Evolutionary conservation across 2,888 invertebrate species (phyloP).

Genomic region (Hipparchia semele): DNA sequence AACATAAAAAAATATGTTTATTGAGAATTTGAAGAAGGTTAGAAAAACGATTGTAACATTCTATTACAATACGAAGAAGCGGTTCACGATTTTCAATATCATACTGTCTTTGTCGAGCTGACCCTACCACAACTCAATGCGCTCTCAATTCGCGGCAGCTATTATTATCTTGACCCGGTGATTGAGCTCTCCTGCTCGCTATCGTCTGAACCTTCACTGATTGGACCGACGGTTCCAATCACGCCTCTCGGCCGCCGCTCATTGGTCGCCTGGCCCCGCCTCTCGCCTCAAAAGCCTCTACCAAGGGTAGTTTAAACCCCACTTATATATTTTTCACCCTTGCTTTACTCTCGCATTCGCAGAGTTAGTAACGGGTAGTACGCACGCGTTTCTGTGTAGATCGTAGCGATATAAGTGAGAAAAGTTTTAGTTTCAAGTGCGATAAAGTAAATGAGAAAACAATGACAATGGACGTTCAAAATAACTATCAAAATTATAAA

Average conservation of each 20-base stretch:
- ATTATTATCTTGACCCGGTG: constrained; percentile 82
- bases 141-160: constrained; percentile 81
- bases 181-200: constrained; percentile 79
- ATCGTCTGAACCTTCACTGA: constrained; percentile 56
- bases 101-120: constrained; percentile 71
- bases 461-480: constrained; percentile 89
- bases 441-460: constrained; percentile 71
- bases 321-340: constrained; percentile 83
- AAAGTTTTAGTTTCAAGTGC: constrained; percentile 73
- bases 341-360: constrained; percentile 76
- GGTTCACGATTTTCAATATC: constrained; percentile 66
- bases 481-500: constrained; percentile 77
- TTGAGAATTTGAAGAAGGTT: not conserved
- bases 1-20: too few relatives aligned
- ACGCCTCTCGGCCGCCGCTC: constrained; percentile 65
- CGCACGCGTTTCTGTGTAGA: constrained; percentile 68
- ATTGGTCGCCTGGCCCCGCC: constrained; percentile 74
- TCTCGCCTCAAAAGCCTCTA: constrained; percentile 67
- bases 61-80: constrained; percentile 45
- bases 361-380: constrained; percentile 65
- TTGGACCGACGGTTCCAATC: constrained; percentile 64
- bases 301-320: constrained; percentile 77
- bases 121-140: constrained; percentile 80
- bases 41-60: not conserved
- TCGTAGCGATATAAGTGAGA: constrained; percentile 73